phyloP scores from a whole-genome alignment of 2,888 invertebrate species.

The Thalpophila matura region DNA sequence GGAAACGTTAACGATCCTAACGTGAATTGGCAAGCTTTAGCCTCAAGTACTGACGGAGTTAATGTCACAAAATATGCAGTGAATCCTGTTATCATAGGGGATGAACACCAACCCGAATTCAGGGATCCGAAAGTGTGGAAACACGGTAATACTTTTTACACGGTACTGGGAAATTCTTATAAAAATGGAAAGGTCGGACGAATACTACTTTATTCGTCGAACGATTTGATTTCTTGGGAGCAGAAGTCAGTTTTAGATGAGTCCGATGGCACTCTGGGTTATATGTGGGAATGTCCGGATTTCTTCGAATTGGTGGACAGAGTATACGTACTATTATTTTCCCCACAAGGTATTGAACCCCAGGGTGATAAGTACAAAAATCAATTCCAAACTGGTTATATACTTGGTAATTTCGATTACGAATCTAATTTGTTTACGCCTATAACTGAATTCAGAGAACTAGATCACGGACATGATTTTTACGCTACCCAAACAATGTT shows the following conservation, averaged over 20 bases:
- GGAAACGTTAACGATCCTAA: slow-evolving; percentile 78
- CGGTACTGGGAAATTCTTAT: slow-evolving; percentile 84
- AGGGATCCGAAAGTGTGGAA: slow-evolving; percentile 89
- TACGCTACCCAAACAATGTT: slow-evolving; percentile 84
- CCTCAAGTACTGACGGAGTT: slow-evolving; percentile 78
- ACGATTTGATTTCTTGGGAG: slow-evolving; percentile 77
- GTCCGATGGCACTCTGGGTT: slow-evolving; percentile 80
- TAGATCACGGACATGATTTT: slow-evolving; percentile 84
- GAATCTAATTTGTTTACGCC: slow-evolving; percentile 70
- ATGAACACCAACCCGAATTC: slow-evolving; percentile 79
- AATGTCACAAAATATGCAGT: slow-evolving; percentile 73
- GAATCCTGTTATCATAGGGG: slow-evolving; percentile 79
- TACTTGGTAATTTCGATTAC: slow-evolving; percentile 84
- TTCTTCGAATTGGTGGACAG: slow-evolving; percentile 83
- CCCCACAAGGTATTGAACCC: slow-evolving; percentile 81
- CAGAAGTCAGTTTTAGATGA: slow-evolving; percentile 72
- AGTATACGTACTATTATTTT: slow-evolving; percentile 80
- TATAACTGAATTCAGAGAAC: slow-evolving; percentile 73
- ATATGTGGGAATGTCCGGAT: slow-evolving; percentile 90
- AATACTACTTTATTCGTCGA: slow-evolving; percentile 78
- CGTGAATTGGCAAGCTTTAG: slow-evolving; percentile 78
- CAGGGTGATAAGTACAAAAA: slow-evolving; percentile 80
- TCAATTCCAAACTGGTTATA: slow-evolving; percentile 82
- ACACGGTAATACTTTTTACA: slow-evolving; percentile 77
- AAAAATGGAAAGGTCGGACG: slow-evolving; percentile 75